A percentile compares a stretch with the other conserved stretches of the same genome.
Conservation (phyloP, 2,888 invertebrate species). For the Antitype chi region DNA sequence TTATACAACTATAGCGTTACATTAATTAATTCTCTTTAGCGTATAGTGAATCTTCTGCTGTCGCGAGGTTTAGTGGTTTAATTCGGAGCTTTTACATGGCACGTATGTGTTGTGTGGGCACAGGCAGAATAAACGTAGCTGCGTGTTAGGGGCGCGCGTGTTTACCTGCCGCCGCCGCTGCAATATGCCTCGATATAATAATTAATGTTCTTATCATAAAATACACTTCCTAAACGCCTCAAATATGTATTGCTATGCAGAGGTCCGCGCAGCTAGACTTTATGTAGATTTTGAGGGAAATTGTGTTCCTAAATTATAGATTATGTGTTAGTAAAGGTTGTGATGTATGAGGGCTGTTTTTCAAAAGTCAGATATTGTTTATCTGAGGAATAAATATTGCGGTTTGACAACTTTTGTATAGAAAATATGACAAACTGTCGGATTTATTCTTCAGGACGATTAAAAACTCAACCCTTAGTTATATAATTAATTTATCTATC, state of each 20-base stretch:
- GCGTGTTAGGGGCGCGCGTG: slow-evolving; percentile 50
- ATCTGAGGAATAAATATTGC: too few relatives aligned
- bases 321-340: too few relatives aligned
- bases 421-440: too few relatives aligned
- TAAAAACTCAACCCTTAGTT: too few relatives aligned
- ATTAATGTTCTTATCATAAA: slow-evolving; percentile 57
- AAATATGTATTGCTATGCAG: slow-evolving; percentile 12
- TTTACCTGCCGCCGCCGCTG: slow-evolving; percentile 44
- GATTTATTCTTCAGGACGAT: too few relatives aligned
- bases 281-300: slow-evolving; percentile 20
- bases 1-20: background rate
- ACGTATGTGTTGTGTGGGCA: slow-evolving; percentile 37
- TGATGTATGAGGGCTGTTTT: too few relatives aligned
- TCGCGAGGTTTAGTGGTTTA: background rate
- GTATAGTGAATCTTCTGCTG: slow-evolving; percentile 29
- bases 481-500: too few relatives aligned
- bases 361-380: too few relatives aligned
- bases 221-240: slow-evolving; percentile 47
- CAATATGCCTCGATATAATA: slow-evolving; percentile 55
- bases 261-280: slow-evolving; percentile 1
- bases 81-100: slow-evolving; percentile 30
- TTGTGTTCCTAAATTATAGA: background rate
- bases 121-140: slow-evolving; percentile 5
- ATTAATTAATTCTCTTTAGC: background rate
- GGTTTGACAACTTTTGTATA: too few relatives aligned